A percentile compares a stretch with the other conserved stretches of the same genome.
These are phyloP conservation scores for Cariama cristata DNA, from an alignment of 2,113 vertebrate genomes.

Conservation along the genomic window DNA sequence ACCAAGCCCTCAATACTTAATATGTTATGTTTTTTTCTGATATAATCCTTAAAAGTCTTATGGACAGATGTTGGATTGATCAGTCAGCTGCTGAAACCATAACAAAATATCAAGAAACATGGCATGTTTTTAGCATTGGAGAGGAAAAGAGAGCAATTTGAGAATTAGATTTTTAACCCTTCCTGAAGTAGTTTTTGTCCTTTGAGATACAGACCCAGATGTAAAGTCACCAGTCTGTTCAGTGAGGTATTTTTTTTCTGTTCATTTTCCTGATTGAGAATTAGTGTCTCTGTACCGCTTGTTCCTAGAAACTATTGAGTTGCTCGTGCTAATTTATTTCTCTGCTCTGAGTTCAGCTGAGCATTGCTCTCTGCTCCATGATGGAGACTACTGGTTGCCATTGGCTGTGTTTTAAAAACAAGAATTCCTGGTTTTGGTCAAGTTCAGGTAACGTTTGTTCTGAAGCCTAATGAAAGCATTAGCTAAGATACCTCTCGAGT, in stretches of 20 bases:
- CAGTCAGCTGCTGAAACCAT: background rate
- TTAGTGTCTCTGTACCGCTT: background rate
- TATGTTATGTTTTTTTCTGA: background rate
- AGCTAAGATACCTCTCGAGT: accelerated
- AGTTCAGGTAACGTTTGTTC: background rate
- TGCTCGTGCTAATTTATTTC: background rate
- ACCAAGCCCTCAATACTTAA: background rate
- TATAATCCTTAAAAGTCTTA: background rate
- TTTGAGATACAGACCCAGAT: background rate
- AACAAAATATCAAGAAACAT: conserved; percentile 7
- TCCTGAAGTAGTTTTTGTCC: background rate
- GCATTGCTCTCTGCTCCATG: background rate
- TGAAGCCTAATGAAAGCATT: background rate
- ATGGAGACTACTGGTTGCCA: background rate
- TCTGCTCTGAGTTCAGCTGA: background rate
- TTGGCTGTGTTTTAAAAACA: background rate
- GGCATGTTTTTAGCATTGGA: background rate
- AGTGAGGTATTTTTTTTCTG: background rate
- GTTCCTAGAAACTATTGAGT: background rate
- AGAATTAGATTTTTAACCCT: background rate
- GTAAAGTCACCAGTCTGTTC: background rate
- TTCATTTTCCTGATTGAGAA: background rate
- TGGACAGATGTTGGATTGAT: conserved; percentile 2
- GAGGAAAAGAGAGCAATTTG: background rate
- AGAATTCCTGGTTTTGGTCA: background rate